These are phyloP conservation scores for Thripadectes ignobilis DNA, from an alignment of 2,797 vertebrate genomes.

Conservation along the genomic window DNA sequence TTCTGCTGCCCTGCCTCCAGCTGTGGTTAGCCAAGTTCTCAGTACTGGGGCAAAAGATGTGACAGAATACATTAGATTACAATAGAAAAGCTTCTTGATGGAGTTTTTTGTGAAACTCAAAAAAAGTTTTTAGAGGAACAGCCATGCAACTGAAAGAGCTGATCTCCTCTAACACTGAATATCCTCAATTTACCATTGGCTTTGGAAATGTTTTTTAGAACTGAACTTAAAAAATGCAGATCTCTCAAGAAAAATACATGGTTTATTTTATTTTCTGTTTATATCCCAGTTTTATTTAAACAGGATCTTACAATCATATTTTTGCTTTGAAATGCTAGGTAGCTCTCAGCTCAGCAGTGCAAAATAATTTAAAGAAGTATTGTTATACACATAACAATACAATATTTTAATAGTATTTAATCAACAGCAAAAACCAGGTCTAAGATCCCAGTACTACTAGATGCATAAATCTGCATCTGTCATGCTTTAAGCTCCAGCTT, in stretches of 20 bases:
- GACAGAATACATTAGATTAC: slow-evolving; percentile 61
- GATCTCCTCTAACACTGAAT: neutral
- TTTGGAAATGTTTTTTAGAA: neutral
- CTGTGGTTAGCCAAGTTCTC: neutral
- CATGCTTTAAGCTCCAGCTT: neutral
- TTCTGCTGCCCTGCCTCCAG: neutral
- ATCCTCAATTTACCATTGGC: neutral
- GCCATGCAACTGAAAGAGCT: neutral
- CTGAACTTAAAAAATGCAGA: neutral
- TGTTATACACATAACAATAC: neutral
- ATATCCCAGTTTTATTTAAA: neutral
- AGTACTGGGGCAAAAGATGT: slow-evolving; percentile 33
- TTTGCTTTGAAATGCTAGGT: neutral
- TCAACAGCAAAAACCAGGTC: neutral
- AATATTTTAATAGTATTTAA: neutral
- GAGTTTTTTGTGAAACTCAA: slow-evolving; percentile 2
- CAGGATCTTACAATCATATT: neutral
- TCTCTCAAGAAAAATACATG: neutral
- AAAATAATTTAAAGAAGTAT: neutral
- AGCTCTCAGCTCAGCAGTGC: neutral
- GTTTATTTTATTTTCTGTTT: neutral
- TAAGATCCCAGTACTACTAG: neutral
- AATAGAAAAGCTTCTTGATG: slow-evolving; percentile 6
- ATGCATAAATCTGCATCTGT: neutral
- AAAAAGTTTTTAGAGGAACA: neutral